Percentiles rank a stretch among this genome's conserved stretches.
These are phyloP conservation scores for Trematomus bernacchii DNA, from an alignment of 2,797 vertebrate genomes.

Conservation along the genomic window DNA sequence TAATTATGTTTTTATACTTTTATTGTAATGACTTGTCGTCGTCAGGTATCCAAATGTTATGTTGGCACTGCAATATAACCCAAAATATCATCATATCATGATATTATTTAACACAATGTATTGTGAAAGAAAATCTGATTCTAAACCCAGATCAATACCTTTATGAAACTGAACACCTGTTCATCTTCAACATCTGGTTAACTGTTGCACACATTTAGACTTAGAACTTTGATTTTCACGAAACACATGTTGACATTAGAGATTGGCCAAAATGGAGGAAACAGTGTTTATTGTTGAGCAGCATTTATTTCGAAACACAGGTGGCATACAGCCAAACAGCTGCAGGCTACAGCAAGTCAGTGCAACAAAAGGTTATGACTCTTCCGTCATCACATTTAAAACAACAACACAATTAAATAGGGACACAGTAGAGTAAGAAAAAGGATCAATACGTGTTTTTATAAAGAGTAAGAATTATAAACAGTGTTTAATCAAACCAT, in stretches of 20 bases:
- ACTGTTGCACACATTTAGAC: neutral
- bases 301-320: conserved; percentile 71
- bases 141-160: neutral
- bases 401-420: conserved; percentile 65
- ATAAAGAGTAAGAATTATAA: conserved; percentile 62
- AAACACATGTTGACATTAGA: neutral
- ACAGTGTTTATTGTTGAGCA: conserved; percentile 67
- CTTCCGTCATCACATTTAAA: conserved; percentile 67
- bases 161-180: neutral
- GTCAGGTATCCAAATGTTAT: neutral
- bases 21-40: neutral
- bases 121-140: neutral
- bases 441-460: conserved; percentile 69
- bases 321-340: conserved; percentile 47
- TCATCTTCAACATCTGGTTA: neutral
- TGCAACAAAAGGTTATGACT: conserved; percentile 63
- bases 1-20: neutral
- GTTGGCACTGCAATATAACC: neutral
- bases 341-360: conserved; percentile 64
- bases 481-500: conserved; percentile 72
- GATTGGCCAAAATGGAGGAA: conserved; percentile 38
- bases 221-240: neutral
- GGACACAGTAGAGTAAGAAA: conserved; percentile 69
- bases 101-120: neutral
- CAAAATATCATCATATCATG: neutral